These are phyloP conservation scores for Chaetophractus vellerosus DNA, from an alignment of 2,797 vertebrate genomes.

Conservation along the genomic window DNA sequence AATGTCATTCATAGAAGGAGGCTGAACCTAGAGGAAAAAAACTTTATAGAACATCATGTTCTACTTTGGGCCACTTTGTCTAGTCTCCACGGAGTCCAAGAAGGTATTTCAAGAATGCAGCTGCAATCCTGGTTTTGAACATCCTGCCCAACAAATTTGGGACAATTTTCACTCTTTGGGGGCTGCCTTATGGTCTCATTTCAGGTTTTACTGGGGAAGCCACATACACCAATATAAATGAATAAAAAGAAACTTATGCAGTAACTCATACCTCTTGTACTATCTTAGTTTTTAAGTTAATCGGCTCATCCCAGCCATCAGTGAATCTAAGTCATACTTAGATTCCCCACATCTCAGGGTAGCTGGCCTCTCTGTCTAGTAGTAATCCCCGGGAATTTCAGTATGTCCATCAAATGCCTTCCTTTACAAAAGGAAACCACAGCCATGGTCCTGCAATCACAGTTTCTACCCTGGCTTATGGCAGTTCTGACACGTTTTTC, in stretches of 20 bases:
- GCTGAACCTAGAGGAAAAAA: background rate
- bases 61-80: background rate
- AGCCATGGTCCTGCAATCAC: background rate
- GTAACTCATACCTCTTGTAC: background rate
- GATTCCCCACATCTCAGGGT: background rate
- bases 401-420: constrained; percentile 52
- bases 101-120: constrained; percentile 38
- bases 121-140: background rate
- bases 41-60: background rate
- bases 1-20: background rate
- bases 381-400: constrained; percentile 74
- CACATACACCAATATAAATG: background rate
- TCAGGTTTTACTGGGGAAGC: background rate
- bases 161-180: background rate
- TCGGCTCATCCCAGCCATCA: background rate
- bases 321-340: background rate
- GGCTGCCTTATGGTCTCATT: background rate
- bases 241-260: background rate
- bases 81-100: background rate
- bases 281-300: constrained; percentile 53
- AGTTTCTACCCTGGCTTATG: constrained; percentile 62
- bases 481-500: constrained; percentile 33
- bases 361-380: background rate
- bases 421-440: constrained; percentile 13
- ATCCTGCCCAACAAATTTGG: constrained; percentile 7